Evolutionary conservation across 2,888 invertebrate genomes (phyloP), one percentile per base, ranked within the genome.

Genomic region (Cartodere bifasciata): DNA sequence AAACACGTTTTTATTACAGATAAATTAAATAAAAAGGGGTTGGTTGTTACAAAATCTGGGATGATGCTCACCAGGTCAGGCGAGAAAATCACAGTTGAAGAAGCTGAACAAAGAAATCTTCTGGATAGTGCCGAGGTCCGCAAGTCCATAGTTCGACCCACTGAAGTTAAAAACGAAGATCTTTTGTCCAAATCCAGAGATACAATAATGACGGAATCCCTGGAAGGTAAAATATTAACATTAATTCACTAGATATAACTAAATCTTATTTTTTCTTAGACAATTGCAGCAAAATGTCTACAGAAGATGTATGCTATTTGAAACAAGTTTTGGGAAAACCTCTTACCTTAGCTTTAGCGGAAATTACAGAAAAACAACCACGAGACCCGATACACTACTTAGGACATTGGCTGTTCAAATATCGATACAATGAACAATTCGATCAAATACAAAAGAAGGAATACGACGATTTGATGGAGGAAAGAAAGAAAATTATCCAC

Each of bases 351-450:
- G 65, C 62, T 4, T 38, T 65, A 31, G 59, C 60, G 2, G 64
- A 66, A 44, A 57, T 65, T 23, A 53, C 58, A 2, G 50, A 56
- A 1, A 60, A 57, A 36, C 60, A 62, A 39, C 65, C 65, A 2
- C 37, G 45, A 26, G 64, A 65, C 45, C 65, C 65, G 0, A 57
- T 67, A n/a, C 57, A 58, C 40, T 65, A 63, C 39, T 44, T 66
- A 14, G 65, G 55, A 3, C 62, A 62, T 40, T 65, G 64, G 63
- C 46, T 65, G n/a, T 55, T 62, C 35, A 60, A 63, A 47, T 65
- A 62, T 44, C 51, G 59, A 17, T 63, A 56, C 39, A 62, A 56
- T 38, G 58, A 62, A 41, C 63, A 65, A 40, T 35, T 52, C 7
- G 49, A 52, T 16, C 44, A 52, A 25, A 32, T 47, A 4, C 46